Evolutionary conservation across 2,888 invertebrate species (phyloP).

Genomic region (Agrochola lota): DNA sequence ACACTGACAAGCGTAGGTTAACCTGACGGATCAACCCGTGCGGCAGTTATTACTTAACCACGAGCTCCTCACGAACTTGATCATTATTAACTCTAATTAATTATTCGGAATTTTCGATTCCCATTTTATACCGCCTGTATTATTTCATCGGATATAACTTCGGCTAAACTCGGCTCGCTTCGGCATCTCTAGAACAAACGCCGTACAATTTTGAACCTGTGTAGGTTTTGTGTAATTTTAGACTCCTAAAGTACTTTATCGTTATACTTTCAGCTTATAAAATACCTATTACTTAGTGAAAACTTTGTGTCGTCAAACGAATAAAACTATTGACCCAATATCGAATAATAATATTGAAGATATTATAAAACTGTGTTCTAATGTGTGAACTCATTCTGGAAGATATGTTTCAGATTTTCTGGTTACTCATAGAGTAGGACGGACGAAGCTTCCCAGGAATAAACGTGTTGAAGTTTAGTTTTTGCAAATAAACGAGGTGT

Average conservation of each 20-base stretch:
- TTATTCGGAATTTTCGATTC: background rate
- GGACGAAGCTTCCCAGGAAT: background rate
- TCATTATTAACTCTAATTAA: background rate
- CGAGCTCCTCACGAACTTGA: background rate
- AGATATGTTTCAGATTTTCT: background rate
- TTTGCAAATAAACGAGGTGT: background rate
- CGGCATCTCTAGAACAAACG: constrained; percentile 31
- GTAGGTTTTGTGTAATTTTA: constrained; percentile 37
- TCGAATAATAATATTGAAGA: background rate
- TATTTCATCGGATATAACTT: constrained; percentile 27
- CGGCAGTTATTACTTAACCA: too few species aligned
- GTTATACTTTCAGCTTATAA: constrained; percentile 21
- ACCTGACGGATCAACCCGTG: too few species aligned
- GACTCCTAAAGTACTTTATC: constrained; percentile 13
- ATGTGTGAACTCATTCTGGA: too few species aligned
- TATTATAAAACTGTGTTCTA: background rate
- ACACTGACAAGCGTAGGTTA: too few species aligned
- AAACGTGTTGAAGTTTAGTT: background rate
- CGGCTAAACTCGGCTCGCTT: constrained; percentile 4
- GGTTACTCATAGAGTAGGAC: background rate
- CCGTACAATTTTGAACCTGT: constrained; percentile 26
- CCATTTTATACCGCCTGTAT: background rate
- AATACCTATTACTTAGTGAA: constrained; percentile 13
- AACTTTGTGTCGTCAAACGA: constrained; percentile 18
- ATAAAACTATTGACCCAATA: constrained; percentile 1